A percentile compares a stretch with the other conserved stretches of the same genome.
Conservation (phyloP, 1,140 invertebrate species). For the Trichonephila clavata region DNA sequence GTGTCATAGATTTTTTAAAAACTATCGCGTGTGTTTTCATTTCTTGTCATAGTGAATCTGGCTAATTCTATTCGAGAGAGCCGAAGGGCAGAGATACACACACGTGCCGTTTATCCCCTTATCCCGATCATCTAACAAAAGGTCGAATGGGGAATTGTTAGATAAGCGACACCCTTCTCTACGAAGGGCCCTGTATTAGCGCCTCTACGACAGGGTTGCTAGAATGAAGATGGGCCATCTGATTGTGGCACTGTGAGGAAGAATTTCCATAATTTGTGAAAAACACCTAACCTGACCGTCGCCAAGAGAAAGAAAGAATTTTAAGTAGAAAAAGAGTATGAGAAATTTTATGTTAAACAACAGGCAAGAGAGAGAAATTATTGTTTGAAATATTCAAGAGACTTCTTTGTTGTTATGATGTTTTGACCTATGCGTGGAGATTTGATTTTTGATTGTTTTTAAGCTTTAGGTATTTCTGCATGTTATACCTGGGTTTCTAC, state of each 20-base stretch:
- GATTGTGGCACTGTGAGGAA: background rate
- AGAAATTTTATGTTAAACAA: no score
- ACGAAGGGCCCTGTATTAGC: background rate
- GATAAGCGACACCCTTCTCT: constrained; percentile 12
- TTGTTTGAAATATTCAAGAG: no score
- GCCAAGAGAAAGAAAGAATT: no score
- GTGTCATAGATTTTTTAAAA: no score
- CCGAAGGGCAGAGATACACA: background rate
- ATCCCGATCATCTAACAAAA: constrained; percentile 14
- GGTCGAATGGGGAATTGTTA: constrained; percentile 20
- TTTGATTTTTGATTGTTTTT: no score
- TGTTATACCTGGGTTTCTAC: no score
- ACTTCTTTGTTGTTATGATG: no score
- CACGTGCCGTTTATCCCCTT: constrained; percentile 13
- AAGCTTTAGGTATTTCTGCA: no score
- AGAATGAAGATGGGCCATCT: background rate
- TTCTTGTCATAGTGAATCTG: background rate
- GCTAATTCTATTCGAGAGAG: constrained; percentile 16
- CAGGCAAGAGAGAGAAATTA: no score
- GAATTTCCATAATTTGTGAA: background rate
- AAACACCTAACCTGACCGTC: background rate
- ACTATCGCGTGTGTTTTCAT: no score
- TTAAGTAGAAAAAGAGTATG: no score
- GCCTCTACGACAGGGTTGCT: background rate
- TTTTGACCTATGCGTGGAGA: no score